Evolutionary conservation across 2,888 invertebrate genomes (phyloP), one percentile per base, ranked within the genome.

Genomic region (Apodemia mormo): DNA sequence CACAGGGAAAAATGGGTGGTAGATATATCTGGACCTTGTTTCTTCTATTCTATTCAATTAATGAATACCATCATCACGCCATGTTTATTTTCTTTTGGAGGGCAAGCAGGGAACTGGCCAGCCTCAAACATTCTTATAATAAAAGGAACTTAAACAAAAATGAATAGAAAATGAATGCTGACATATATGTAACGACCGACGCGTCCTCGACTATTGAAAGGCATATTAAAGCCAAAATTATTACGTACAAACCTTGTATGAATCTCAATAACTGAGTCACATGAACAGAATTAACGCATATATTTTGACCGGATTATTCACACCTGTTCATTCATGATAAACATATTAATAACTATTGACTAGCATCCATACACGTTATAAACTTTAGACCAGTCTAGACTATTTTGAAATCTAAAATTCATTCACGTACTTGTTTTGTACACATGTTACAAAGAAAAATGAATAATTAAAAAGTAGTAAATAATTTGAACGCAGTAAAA

Each of bases 231-330:
- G 68, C 68, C 68, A 69, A 69, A 70, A 70, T 70, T 71, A 69
- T 72, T 70, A 68, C 71, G 67, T 71, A 69, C 70, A 65, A 65
- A 68, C 74, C 68, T 73, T 70, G 52, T 67, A 65, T 66, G 67
- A 72, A 68, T 71, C 68, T 74, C 67, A 70, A 70, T 71, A 82
- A 72, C 73, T 90, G 89, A 90, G 80, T 90, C 89, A 90, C 83
- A 82, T 80, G 77, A 77, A 82, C 85, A 78, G 81, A 89, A 86
- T 88, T 87, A 89, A 84, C 85, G 83, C 82, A 80, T 84, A 85
- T 85, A 82, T 73, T 84, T 74, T 81, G 81, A 81, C 80, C 80
- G 70, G 70, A 75, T 70, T 73, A 71, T 71, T 72, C 73, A 71
- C 76, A 76, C 75, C 76, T 76, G 76, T 72, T 74, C 70, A 67